phyloP scores from a whole-genome alignment of 2,113 vertebrate genomes.

The Notarius lentiginosus region DNA sequence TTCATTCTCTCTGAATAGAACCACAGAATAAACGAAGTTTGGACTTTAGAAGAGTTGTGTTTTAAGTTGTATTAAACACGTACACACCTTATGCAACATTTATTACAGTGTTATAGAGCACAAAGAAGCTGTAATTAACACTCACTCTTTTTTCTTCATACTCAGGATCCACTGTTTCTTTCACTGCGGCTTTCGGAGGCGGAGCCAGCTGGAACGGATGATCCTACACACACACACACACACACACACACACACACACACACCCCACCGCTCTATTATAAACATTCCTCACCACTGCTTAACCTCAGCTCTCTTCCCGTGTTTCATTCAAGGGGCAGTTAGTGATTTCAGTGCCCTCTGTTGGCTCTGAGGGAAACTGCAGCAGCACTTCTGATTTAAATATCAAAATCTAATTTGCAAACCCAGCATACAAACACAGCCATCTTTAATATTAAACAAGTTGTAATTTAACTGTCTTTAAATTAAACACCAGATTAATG shows the following conservation, averaged over 20 bases:
- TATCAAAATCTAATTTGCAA: too few species aligned
- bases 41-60: too few species aligned
- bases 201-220: slow-evolving; percentile 75
- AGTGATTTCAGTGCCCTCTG: not conserved
- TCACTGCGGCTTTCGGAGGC: slow-evolving; percentile 72
- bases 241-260: slow-evolving; percentile 51
- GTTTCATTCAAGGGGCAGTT: not conserved
- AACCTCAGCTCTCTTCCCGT: not conserved
- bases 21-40: too few species aligned
- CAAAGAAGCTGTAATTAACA: not conserved
- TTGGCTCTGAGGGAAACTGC: not conserved
- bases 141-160: slow-evolving; percentile 87
- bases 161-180: slow-evolving; percentile 79
- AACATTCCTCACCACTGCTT: not conserved
- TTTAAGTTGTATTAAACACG: not conserved
- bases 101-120: not conserved
- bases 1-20: not conserved
- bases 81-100: not conserved
- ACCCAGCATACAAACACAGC: too few species aligned
- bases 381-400: too few species aligned
- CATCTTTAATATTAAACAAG: too few species aligned
- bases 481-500: not conserved
- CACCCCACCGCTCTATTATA: slow-evolving; percentile 43
- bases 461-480: not conserved
- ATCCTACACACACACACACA: slow-evolving; percentile 72